Conservation (phyloP, 2,797 vertebrate genomes). For the Corythornis leucogaster region DNA sequence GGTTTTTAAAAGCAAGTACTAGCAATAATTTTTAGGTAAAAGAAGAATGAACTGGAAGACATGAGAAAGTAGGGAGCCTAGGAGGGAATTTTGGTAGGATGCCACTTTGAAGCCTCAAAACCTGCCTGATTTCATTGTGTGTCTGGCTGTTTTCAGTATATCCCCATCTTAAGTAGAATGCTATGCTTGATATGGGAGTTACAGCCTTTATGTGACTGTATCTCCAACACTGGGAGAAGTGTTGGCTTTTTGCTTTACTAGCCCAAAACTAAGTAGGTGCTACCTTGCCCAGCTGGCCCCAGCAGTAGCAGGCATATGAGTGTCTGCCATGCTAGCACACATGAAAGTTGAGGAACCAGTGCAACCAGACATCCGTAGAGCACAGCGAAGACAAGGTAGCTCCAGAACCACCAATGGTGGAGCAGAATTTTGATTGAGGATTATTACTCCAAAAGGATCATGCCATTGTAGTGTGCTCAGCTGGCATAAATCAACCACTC, state of each 20-base stretch:
- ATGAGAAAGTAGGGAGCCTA: not conserved
- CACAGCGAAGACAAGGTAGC: not conserved
- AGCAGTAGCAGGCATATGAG: not conserved
- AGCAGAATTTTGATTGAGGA: not conserved
- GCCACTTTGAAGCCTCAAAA: not conserved
- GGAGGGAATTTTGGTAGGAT: not conserved
- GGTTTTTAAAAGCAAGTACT: not conserved
- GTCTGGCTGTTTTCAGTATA: not conserved
- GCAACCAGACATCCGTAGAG: not conserved
- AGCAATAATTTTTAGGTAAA: not conserved
- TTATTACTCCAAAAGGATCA: not conserved
- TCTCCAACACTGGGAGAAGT: not conserved
- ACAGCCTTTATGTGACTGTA: not conserved
- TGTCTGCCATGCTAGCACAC: not conserved
- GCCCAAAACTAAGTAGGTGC: not conserved
- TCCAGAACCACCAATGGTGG: not conserved
- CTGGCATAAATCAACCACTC: not conserved
- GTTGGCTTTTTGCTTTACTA: not conserved
- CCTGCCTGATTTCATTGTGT: not conserved
- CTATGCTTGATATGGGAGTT: fast-evolving
- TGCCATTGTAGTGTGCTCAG: not conserved
- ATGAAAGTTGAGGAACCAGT: not conserved
- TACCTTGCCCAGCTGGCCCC: not conserved
- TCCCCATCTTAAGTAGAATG: not conserved
- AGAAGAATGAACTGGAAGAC: not conserved